A percentile compares a stretch with the other conserved stretches of the same genome.
phyloP scores from a whole-genome alignment of 2,888 invertebrate species.

The Lasius fuliginosus region DNA sequence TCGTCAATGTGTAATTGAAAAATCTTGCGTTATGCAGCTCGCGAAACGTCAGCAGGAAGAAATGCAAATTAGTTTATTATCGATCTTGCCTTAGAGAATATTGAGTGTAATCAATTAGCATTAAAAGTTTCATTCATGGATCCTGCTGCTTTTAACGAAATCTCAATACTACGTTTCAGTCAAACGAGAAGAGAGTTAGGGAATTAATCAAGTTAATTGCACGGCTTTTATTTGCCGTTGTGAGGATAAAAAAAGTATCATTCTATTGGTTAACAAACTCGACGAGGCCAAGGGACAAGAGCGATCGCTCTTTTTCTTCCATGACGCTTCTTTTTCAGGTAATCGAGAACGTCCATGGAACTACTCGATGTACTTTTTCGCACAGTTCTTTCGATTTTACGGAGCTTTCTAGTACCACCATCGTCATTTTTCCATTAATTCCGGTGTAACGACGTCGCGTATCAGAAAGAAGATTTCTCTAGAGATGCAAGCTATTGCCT shows the following conservation, averaged over 20 bases:
- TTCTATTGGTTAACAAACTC: conserved; percentile 65
- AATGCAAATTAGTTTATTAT: conserved; percentile 20
- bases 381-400: conserved; percentile 22
- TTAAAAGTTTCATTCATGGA: conserved; percentile 34
- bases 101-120: conserved; percentile 36
- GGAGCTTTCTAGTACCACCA: conserved; percentile 4
- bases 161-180: conserved; percentile 7
- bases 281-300: conserved; percentile 29
- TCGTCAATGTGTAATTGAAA: conserved; percentile 2
- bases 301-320: conserved; percentile 46
- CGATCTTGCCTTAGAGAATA: conserved; percentile 13
- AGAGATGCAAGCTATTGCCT: not conserved
- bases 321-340: conserved; percentile 50
- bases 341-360: conserved; percentile 55
- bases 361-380: conserved; percentile 44
- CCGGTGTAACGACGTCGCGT: conserved; percentile 36
- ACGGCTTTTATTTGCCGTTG: conserved; percentile 34
- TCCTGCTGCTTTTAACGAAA: conserved; percentile 34
- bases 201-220: conserved; percentile 71
- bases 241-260: conserved; percentile 23
- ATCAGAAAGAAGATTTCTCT: conserved; percentile 26
- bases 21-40: not conserved
- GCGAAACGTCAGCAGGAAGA: not conserved
- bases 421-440: conserved; percentile 48
- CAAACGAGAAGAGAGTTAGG: conserved; percentile 19